Base-by-base conservation (phyloP, 2,888 invertebrate species). In the Drosophila macrothrix region DNA sequence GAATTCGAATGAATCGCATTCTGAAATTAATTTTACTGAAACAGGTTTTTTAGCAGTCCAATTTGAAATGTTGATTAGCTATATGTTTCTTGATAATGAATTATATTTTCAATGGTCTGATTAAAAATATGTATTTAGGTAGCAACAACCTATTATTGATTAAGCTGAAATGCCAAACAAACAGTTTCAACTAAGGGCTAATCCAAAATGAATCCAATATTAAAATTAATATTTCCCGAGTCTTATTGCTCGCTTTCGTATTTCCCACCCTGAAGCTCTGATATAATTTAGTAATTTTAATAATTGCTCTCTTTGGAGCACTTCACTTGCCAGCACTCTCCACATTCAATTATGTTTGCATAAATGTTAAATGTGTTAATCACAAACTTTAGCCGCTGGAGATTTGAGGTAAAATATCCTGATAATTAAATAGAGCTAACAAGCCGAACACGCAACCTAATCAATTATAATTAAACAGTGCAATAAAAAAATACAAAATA, bases 391-490 rank as follows among this genome's bases (percentile, higher is more conserved):
- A 12, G 14, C 31, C 16, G 37, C 28, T 10, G 5, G n/a, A 55
- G 31, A 37, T n/a, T 43, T 37, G 22, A 14, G 28, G 9, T 22
- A 22, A 49, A 37, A 59, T 16, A 35, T 16, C 12, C 10, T 19
- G 12, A 43, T 50, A 74, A 64, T 59, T 49, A 37, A 65, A 54
- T 28, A 29, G 3, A 31, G n/a, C n/a, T 50, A 19, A 37, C 28
- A 46, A 41, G 22, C 61, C 62, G 50, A 76, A 60, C 60, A 71
- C 67, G 39, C 58, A 61, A 58, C 37, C 49, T 66, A 80, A 80
- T 82, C 67, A 79, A 78, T 64, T 65, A 41, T 28, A 63, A 67
- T 68, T 55, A 60, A 37, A 37, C 52, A 55, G 52, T 64, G 54
- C 56, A 56, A 62, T 49, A 22, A 60, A 65, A 56, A 53, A 14